Percentiles rank a stretch among this genome's conserved stretches.
phyloP scores from a whole-genome alignment of 2,113 vertebrate species.

The Antechinus flavipes region DNA sequence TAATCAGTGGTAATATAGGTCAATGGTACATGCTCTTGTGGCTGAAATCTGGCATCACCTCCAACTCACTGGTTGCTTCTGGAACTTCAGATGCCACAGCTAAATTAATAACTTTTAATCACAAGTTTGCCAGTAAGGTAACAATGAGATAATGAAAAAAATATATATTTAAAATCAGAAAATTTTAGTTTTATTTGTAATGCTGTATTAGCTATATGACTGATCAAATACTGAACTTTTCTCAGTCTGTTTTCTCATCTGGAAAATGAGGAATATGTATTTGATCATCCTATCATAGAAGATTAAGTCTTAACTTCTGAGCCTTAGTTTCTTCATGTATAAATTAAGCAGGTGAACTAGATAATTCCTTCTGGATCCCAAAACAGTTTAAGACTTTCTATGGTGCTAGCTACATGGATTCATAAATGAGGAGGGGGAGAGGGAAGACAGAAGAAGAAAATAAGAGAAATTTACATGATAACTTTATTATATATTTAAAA shows the following conservation, averaged over 20 bases:
- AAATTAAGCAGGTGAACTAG: not conserved
- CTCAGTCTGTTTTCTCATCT: not conserved
- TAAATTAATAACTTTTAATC: not conserved
- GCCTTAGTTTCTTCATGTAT: not conserved
- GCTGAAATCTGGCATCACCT: not conserved
- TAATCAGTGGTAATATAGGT: not conserved
- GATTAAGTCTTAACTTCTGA: too few species aligned
- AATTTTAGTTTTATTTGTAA: not conserved
- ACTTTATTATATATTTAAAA: too few species aligned
- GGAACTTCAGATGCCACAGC: not conserved
- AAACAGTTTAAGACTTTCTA: not conserved
- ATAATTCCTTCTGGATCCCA: not conserved
- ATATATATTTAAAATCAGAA: not conserved
- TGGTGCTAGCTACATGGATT: not conserved
- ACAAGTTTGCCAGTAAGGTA: not conserved
- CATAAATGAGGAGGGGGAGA: not conserved
- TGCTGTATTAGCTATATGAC: not conserved
- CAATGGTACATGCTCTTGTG: not conserved
- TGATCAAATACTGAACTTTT: not conserved
- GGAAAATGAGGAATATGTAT: not conserved
- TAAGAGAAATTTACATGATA: too few species aligned
- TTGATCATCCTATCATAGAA: too few species aligned
- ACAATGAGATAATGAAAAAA: not conserved
- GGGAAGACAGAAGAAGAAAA: too few species aligned
- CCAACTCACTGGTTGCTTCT: not conserved